Evolutionary conservation across 30 jellyfish, hydroid and myxozoan genomes (phyloP).

Genomic region (Aurelia aurita complex sp. Pacific): DNA sequence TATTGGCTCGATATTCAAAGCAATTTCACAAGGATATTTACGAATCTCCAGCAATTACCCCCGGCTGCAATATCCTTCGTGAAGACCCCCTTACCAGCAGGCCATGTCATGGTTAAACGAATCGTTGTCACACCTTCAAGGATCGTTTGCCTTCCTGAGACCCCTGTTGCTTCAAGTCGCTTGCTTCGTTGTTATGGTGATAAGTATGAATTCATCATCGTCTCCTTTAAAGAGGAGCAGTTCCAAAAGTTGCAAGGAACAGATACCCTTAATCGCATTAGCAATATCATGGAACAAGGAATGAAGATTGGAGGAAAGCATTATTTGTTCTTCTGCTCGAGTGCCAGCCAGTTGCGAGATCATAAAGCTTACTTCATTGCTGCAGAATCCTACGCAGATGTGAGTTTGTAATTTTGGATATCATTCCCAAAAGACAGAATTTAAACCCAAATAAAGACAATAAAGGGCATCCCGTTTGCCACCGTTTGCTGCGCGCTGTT

Average conservation of each 20-base stretch:
- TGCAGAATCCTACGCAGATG: constrained; percentile 52
- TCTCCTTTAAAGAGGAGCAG: constrained; percentile 71
- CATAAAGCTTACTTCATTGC: constrained; percentile 78
- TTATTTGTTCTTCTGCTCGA: constrained; percentile 63
- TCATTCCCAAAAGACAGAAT: no score
- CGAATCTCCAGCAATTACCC: constrained; percentile 18
- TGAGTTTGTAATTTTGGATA: background rate
- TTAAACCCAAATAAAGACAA: no score
- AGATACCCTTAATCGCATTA: constrained; percentile 5
- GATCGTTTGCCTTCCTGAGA: constrained; percentile 65
- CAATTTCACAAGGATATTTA: constrained; percentile 3
- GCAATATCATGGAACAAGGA: constrained; percentile 41
- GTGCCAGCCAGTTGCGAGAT: constrained; percentile 83
- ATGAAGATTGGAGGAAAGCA: constrained; percentile 12
- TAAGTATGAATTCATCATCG: constrained; percentile 39
- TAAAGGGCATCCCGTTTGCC: no score
- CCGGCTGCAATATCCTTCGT: constrained; percentile 16
- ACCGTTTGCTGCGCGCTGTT: no score
- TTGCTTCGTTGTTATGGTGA: constrained; percentile 59
- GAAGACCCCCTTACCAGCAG: constrained; percentile 50
- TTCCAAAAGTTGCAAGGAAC: constrained; percentile 48
- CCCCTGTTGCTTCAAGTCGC: constrained; percentile 77
- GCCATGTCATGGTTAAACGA: constrained; percentile 51
- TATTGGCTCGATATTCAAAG: constrained; percentile 41
- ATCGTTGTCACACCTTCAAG: constrained; percentile 70